Conservation (phyloP, 2,113 vertebrate genomes). For the Muscicapa adusta region DNA sequence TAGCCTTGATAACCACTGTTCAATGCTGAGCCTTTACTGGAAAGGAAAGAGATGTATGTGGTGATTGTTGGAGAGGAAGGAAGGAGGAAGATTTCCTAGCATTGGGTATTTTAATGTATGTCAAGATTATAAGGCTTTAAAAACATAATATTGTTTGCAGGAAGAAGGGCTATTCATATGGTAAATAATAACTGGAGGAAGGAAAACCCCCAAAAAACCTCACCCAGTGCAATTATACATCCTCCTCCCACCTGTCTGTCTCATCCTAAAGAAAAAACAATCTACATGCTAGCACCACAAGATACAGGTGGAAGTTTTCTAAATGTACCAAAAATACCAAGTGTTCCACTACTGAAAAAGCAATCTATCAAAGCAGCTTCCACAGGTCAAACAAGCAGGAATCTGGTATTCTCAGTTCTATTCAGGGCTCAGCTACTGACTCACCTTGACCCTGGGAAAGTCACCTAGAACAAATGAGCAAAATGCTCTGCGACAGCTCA, state of each 20-base stretch:
- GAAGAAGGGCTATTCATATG: not conserved
- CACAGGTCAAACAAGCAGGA: not conserved
- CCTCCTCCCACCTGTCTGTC: not conserved
- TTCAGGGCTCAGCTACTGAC: not conserved
- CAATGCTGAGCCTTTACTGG: not conserved
- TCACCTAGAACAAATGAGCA: not conserved
- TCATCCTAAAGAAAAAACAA: not conserved
- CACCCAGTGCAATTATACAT: not conserved
- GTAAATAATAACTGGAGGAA: not conserved
- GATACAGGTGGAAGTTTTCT: not conserved
- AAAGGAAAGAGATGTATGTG: not conserved
- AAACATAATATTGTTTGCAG: not conserved
- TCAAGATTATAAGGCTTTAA: not conserved
- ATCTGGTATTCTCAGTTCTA: not conserved
- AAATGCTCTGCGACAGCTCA: not conserved
- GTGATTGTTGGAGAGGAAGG: not conserved
- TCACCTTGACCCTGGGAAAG: not conserved
- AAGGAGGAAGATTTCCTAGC: not conserved
- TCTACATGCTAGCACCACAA: not conserved
- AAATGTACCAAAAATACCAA: not conserved
- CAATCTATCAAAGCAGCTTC: not conserved
- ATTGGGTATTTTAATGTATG: not conserved
- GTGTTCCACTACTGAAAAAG: not conserved
- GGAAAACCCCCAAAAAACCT: not conserved
- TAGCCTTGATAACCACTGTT: not conserved